A percentile compares a stretch with the other conserved stretches of the same genome.
Conservation (phyloP, 2,888 invertebrate genomes). For the Drosophila koepferae region DNA sequence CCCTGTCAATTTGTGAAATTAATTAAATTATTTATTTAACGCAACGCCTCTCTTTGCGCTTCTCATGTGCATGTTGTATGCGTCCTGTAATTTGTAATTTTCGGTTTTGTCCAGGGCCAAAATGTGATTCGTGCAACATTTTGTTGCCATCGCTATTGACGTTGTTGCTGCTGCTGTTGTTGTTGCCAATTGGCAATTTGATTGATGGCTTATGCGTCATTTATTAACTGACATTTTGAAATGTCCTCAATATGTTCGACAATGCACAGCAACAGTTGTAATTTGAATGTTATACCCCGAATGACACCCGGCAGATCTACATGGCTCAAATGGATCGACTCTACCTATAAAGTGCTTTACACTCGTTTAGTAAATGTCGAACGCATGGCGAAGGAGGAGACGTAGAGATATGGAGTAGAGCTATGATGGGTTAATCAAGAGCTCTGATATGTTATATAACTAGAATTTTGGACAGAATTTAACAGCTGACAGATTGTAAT, state of each 20-base stretch:
- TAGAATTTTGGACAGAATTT: not conserved
- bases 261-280: constrained; percentile 52
- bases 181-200: constrained; percentile 44
- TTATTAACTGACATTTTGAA: constrained; percentile 50
- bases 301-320: constrained; percentile 15
- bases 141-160: constrained; percentile 28
- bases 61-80: constrained; percentile 27
- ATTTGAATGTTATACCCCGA: constrained; percentile 48
- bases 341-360: constrained; percentile 1
- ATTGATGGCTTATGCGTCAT: constrained; percentile 59
- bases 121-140: constrained; percentile 29
- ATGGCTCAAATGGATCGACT: constrained; percentile 18
- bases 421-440: not conserved
- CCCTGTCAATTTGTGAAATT: constrained; percentile 71
- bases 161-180: constrained; percentile 18
- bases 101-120: constrained; percentile 29
- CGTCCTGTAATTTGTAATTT: constrained; percentile 45
- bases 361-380: not conserved
- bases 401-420: not conserved
- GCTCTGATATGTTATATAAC: not conserved
- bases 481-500: not conserved
- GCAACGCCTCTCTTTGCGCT: constrained; percentile 21
- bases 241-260: constrained; percentile 53
- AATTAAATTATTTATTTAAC: constrained; percentile 77
- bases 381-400: not conserved